These are phyloP conservation scores for Callionymus lyra DNA, from an alignment of 2,113 vertebrate species.

Conservation along the genomic window DNA sequence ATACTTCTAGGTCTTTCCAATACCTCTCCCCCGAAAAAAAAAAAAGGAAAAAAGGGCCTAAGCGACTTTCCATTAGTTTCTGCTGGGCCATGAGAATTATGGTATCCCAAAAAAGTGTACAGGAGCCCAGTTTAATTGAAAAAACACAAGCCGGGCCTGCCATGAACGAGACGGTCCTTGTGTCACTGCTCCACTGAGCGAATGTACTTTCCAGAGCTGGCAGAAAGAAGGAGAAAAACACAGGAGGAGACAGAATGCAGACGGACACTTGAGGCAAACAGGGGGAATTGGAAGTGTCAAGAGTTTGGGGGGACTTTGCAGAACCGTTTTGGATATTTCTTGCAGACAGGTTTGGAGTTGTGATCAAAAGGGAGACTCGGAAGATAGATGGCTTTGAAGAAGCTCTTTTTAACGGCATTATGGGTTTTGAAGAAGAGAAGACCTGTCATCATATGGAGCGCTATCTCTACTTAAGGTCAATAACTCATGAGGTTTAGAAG, in stretches of 20 bases:
- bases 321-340: constrained; percentile 5
- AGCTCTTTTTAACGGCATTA: constrained; percentile 13
- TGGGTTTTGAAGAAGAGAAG: too few relatives aligned
- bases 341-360: constrained; percentile 16
- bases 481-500: too few relatives aligned
- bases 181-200: constrained; percentile 61
- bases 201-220: constrained; percentile 73
- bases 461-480: too few relatives aligned
- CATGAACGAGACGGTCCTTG: constrained; percentile 65
- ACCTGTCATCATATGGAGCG: too few relatives aligned
- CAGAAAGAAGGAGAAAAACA: constrained; percentile 40
- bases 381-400: constrained; percentile 17
- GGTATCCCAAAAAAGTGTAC: constrained; percentile 71
- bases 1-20: constrained; percentile 53
- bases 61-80: constrained; percentile 73
- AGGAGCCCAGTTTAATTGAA: constrained; percentile 70
- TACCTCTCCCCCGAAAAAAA: constrained; percentile 56
- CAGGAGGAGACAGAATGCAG: constrained; percentile 33
- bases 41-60: constrained; percentile 45
- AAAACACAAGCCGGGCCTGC: constrained; percentile 69
- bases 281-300: constrained; percentile 23
- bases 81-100: constrained; percentile 69
- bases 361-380: constrained; percentile 16
- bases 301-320: background rate
- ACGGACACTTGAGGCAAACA: constrained; percentile 30